These are phyloP conservation scores for Orthosia gothica DNA, from an alignment of 2,888 invertebrate species.

Conservation along the genomic window DNA sequence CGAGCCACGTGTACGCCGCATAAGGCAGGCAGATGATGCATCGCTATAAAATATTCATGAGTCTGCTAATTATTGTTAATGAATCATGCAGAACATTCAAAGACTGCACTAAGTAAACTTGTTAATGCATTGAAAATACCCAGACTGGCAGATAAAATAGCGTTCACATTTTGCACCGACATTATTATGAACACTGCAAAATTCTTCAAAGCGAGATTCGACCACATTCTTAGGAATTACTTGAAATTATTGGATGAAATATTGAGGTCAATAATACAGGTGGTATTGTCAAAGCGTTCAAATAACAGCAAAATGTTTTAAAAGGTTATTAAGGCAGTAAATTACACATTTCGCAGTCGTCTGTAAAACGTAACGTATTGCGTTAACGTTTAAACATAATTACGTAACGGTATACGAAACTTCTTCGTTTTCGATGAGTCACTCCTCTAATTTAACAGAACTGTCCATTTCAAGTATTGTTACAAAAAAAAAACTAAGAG, in stretches of 20 bases:
- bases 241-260: constrained; percentile 25
- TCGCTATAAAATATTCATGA: constrained; percentile 44
- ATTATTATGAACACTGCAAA: constrained; percentile 28
- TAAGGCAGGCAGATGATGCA: constrained; percentile 33
- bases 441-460: constrained; percentile 56
- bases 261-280: constrained; percentile 45
- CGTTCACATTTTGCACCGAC: constrained; percentile 4
- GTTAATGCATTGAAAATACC: constrained; percentile 29
- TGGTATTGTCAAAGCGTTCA: constrained; percentile 24
- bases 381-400: constrained; percentile 59
- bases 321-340: constrained; percentile 50
- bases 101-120: constrained; percentile 27
- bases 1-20: constrained; percentile 35
- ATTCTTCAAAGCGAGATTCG: constrained; percentile 2
- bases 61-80: constrained; percentile 41
- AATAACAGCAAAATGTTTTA: constrained; percentile 31
- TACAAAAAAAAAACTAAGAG: constrained; percentile 24
- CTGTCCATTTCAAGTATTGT: constrained; percentile 51
- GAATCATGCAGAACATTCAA: constrained; percentile 46
- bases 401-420: constrained; percentile 58
- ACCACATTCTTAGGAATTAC: constrained; percentile 18
- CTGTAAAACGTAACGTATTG: constrained; percentile 56
- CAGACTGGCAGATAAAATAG: background rate
- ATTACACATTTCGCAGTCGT: constrained; percentile 53
- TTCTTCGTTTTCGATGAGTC: constrained; percentile 57